Base-by-base conservation (phyloP, 2,797 vertebrate genomes). In the Myiotriccus ornatus region DNA sequence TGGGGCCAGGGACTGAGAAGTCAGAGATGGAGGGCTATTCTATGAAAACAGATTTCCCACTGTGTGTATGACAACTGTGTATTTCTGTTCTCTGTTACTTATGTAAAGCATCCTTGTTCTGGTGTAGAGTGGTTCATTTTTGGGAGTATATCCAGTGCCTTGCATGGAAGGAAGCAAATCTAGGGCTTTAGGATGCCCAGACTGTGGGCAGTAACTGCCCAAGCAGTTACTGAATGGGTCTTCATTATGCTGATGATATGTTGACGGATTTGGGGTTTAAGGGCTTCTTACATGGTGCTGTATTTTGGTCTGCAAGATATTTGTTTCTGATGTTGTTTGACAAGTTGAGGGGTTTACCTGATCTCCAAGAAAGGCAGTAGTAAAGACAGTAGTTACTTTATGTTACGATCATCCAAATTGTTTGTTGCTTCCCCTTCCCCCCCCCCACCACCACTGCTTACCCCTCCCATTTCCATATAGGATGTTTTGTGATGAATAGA, bases 71-170 rank as follows among this genome's bases (percentile, higher is more conserved):
- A 60, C 35, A 79, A 14, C 20, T 32, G 9, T 1, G 2, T 77
- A 41, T 76, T 75, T 84, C 55, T 96, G 14, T 82, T 50, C 13
- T 65, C n/a, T 69, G 20, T 27, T 18, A 28, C 13, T 64, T 80
- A 25, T 12, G 44, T 49, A 44, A 25, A 87, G 52, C 1, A 0
- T 70, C 52, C 37, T 70, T 0, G 0, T 82, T 73, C 23, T 4
- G 0, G 8, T 13, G 24, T 13, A 37, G 27, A 88, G 9, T 2
- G 2, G 37, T 10, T 80, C 6, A 11, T 47, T 84, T 83, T 56
- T 44, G 14, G 25, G 24, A 84, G 4, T 2, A 14, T 55, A 32
- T 37, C 7, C 59, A 75, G 47, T 30, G 9, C 32, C 27, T 9
- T 49, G 27, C 17, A 19, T 49, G 59, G 24, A 84, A 44, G 22